Evolutionary conservation across 2,888 invertebrate species (phyloP).

Genomic region (Stegana nigrithorax): DNA sequence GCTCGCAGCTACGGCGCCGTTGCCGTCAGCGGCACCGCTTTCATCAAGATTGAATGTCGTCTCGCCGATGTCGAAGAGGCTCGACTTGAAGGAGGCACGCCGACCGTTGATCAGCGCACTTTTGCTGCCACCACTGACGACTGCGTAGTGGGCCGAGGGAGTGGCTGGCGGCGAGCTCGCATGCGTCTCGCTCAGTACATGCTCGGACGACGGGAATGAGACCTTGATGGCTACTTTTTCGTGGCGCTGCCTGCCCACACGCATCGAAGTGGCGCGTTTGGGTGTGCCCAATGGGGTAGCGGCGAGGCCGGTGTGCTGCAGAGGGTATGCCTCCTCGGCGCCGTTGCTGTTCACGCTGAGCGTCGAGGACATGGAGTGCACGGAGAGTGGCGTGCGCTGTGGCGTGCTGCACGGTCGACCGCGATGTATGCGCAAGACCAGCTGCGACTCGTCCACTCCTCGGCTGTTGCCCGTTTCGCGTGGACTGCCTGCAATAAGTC

Average conservation of each 20-base stretch:
- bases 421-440: constrained; percentile 90
- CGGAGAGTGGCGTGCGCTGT: constrained; percentile 71
- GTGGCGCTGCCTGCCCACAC: constrained; percentile 73
- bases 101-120: constrained; percentile 55
- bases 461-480: constrained; percentile 75
- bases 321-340: constrained; percentile 31
- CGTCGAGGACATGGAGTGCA: constrained; percentile 74
- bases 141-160: constrained; percentile 45
- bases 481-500: constrained; percentile 75
- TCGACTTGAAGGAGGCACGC: constrained; percentile 61
- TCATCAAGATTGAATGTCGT: constrained; percentile 63
- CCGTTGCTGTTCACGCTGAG: constrained; percentile 72
- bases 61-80: constrained; percentile 65
- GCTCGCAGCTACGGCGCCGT: no score
- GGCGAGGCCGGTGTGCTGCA: constrained; percentile 35
- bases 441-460: constrained; percentile 86
- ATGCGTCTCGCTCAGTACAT: constrained; percentile 68
- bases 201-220: constrained; percentile 84
- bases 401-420: constrained; percentile 74
- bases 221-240: constrained; percentile 87
- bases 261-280: constrained; percentile 70
- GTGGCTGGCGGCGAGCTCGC: constrained; percentile 45
- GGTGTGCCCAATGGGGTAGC: constrained; percentile 72
- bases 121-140: constrained; percentile 29
- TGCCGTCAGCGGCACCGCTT: not conserved